Percentiles rank a stretch among this genome's conserved stretches.
Evolutionary conservation across 2,797 vertebrate species (phyloP).

Genomic region (Notolepis coatsorum): DNA sequence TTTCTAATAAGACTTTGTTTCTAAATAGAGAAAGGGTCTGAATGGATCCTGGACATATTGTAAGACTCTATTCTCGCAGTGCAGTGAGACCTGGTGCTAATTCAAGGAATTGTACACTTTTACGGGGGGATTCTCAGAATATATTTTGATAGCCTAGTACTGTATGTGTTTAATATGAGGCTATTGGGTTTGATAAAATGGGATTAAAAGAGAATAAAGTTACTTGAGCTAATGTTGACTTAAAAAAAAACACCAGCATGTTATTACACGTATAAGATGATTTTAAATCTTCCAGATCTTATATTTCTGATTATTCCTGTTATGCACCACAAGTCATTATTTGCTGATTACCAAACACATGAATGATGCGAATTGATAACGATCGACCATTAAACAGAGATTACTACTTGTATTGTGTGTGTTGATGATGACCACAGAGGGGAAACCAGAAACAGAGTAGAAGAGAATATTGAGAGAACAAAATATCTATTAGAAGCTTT

Average conservation of each 20-base stretch:
- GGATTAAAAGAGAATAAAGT: constrained; percentile 59
- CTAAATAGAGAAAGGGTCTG: constrained; percentile 49
- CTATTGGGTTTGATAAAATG: constrained; percentile 54
- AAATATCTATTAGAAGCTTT: no score
- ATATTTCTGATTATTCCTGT: constrained; percentile 48
- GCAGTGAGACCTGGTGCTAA: constrained; percentile 82
- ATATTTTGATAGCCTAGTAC: constrained; percentile 74
- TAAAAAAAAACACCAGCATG: constrained; percentile 35
- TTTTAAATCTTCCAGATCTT: constrained; percentile 47
- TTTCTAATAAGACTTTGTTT: constrained; percentile 28
- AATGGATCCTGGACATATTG: constrained; percentile 37
- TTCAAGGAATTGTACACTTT: constrained; percentile 76
- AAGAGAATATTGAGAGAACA: no score
- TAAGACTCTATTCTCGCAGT: constrained; percentile 54
- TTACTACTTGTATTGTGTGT: constrained; percentile 51
- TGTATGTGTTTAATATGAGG: constrained; percentile 78
- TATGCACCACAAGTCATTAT: constrained; percentile 42
- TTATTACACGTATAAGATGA: constrained; percentile 43
- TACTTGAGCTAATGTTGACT: constrained; percentile 71
- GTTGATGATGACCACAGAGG: constrained; percentile 21
- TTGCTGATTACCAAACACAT: constrained; percentile 64
- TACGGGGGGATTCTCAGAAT: constrained; percentile 48
- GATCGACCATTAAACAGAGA: constrained; percentile 68
- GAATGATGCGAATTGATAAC: constrained; percentile 58
- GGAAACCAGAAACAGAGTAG: no score